phyloP scores from a whole-genome alignment of 2,113 vertebrate species.

The Thunnus thynnus region DNA sequence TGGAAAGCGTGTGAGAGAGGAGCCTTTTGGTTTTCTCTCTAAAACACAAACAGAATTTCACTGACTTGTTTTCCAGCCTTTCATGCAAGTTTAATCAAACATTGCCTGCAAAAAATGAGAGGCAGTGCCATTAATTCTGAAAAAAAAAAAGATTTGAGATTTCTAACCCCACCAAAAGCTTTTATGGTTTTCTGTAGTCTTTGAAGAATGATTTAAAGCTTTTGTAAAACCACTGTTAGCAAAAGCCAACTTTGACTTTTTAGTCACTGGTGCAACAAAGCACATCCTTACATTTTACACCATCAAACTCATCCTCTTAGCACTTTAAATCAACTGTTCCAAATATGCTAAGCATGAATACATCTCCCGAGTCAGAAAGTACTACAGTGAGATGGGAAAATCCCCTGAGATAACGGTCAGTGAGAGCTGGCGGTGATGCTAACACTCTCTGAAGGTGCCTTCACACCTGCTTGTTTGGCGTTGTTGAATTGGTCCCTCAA shows the following conservation, averaged over 20 bases:
- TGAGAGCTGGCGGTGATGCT: conserved; percentile 18
- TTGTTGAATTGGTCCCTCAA: not conserved
- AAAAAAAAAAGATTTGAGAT: not conserved
- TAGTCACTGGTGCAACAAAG: not conserved
- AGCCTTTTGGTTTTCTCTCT: not conserved
- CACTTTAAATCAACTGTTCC: not conserved
- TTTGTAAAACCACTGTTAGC: not conserved
- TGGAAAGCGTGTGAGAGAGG: not conserved
- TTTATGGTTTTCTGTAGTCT: not conserved
- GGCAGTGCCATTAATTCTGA: not conserved
- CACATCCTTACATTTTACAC: not conserved
- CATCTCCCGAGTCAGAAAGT: not conserved
- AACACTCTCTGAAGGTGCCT: conserved; percentile 17
- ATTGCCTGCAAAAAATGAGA: not conserved
- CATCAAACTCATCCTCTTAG: conserved; percentile 4
- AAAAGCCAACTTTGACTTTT: not conserved
- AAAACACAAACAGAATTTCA: conserved; percentile 18
- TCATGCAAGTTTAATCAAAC: conserved; percentile 34
- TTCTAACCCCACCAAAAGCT: not conserved
- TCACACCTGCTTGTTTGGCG: conserved; percentile 43
- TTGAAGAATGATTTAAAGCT: not conserved
- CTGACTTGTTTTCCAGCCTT: conserved; percentile 18
- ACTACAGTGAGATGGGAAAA: not conserved
- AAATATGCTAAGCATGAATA: not conserved
- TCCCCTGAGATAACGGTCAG: not conserved